A percentile compares a stretch with the other conserved stretches of the same genome.
phyloP scores from a whole-genome alignment of 2,113 vertebrate species.

The Podiceps cristatus region DNA sequence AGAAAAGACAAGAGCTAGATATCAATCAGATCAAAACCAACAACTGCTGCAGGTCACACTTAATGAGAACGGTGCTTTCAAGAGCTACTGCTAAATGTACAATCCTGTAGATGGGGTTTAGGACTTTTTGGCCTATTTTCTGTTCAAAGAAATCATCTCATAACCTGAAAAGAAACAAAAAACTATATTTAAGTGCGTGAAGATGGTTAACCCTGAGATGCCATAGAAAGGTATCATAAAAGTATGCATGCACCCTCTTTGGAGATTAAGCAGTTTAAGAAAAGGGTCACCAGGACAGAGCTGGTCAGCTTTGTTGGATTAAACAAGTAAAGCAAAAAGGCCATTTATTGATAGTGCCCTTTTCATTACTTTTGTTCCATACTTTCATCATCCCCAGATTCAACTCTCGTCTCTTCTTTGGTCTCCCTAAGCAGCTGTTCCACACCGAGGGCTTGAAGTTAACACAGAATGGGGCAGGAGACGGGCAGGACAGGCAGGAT shows the following conservation, averaged over 20 bases:
- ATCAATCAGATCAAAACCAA: background rate
- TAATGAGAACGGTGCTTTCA: background rate
- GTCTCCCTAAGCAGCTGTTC: background rate
- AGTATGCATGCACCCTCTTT: background rate
- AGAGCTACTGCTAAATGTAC: background rate
- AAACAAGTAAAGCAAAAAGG: background rate
- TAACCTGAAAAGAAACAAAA: background rate
- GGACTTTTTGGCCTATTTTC: background rate
- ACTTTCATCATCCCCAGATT: background rate
- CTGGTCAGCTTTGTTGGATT: background rate
- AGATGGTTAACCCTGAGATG: background rate
- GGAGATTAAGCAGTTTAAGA: background rate
- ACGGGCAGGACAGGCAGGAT: background rate
- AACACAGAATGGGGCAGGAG: rapidly evolving
- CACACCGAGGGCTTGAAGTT: background rate
- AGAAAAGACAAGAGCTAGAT: background rate
- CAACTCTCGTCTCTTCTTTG: background rate
- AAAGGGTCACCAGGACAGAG: background rate
- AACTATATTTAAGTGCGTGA: background rate
- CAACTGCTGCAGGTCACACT: background rate
- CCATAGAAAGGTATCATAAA: background rate
- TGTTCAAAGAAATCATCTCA: background rate
- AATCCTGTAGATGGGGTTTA: background rate
- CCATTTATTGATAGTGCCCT: background rate
- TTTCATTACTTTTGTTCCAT: background rate